Evolutionary conservation across 2,888 invertebrate species (phyloP).

Genomic region (Drosophila paranaensis): DNA sequence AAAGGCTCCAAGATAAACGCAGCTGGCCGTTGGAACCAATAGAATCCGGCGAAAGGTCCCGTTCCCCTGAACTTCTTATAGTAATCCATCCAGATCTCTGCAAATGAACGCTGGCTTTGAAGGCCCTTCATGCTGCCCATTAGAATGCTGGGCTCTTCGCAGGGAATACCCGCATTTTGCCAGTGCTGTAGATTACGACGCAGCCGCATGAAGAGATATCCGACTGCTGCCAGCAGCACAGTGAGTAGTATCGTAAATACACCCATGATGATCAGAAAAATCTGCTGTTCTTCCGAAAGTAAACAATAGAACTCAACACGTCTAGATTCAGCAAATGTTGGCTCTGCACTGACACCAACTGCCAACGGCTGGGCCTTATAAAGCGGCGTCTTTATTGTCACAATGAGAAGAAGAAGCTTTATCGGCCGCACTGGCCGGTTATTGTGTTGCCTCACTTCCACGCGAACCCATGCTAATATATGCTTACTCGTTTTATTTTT

Average conservation of each 20-base stretch:
- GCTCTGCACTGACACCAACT: not conserved
- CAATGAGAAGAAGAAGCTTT: slow-evolving; percentile 11
- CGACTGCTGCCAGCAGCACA: slow-evolving; percentile 15
- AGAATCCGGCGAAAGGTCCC: slow-evolving; percentile 77
- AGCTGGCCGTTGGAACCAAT: slow-evolving; percentile 68
- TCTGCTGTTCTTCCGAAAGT: not conserved
- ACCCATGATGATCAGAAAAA: not conserved
- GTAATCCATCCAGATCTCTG: slow-evolving; percentile 39
- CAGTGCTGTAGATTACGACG: slow-evolving; percentile 51
- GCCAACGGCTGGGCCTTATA: not conserved
- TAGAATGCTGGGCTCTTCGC: slow-evolving; percentile 57
- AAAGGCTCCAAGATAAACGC: slow-evolving; percentile 63
- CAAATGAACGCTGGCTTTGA: slow-evolving; percentile 38
- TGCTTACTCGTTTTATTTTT: not conserved
- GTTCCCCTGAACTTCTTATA: slow-evolving; percentile 63
- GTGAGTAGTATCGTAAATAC: slow-evolving; percentile 1
- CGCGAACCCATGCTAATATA: not conserved
- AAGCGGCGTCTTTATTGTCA: slow-evolving; percentile 4
- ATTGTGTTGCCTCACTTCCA: not conserved
- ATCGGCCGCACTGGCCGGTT: not conserved
- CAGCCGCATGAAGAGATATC: slow-evolving; percentile 48
- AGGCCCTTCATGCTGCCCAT: slow-evolving; percentile 62
- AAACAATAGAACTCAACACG: too few species aligned
- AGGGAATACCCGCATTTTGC: slow-evolving; percentile 56
- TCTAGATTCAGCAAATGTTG: not conserved